Conservation (phyloP, 1,140 invertebrate genomes). For the Vanessa tameamea region DNA sequence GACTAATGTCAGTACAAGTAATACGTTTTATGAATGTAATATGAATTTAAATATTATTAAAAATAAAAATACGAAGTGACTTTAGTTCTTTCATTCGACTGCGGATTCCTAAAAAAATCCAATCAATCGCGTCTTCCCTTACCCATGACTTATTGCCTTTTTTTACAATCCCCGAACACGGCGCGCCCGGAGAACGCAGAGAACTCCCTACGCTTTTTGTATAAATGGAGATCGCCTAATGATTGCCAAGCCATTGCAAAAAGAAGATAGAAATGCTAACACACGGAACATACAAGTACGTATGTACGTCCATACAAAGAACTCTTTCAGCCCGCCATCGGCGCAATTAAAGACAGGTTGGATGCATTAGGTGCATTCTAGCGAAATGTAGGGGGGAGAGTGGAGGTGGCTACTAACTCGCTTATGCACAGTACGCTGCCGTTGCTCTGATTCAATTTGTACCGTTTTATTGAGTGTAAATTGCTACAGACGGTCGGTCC, state of each 20-base stretch:
- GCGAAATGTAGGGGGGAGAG: slow-evolving; percentile 24
- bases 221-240: slow-evolving; percentile 18
- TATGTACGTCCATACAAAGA: slow-evolving; percentile 32
- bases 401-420: slow-evolving; percentile 36
- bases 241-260: slow-evolving; percentile 19
- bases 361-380: slow-evolving; percentile 47
- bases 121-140: slow-evolving; percentile 17
- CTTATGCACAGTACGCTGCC: slow-evolving; percentile 44
- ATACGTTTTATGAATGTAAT: too few relatives aligned
- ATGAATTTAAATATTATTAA: too few relatives aligned
- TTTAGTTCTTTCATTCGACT: not conserved
- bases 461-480: slow-evolving; percentile 51
- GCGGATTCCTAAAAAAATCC: slow-evolving; percentile 7
- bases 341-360: slow-evolving; percentile 45
- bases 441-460: slow-evolving; percentile 46
- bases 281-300: not conserved
- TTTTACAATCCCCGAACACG: slow-evolving; percentile 8
- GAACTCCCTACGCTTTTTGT: slow-evolving; percentile 7
- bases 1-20: too few relatives aligned
- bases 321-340: slow-evolving; percentile 29
- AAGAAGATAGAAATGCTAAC: not conserved
- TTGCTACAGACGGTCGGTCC: slow-evolving; percentile 43
- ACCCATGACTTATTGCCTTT: slow-evolving; percentile 14
- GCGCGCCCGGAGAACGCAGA: not conserved
- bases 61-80: not conserved